Evolutionary conservation across 1,140 invertebrate genomes (phyloP), one percentile per base, ranked within the genome.

Genomic region (Cydia amplana): DNA sequence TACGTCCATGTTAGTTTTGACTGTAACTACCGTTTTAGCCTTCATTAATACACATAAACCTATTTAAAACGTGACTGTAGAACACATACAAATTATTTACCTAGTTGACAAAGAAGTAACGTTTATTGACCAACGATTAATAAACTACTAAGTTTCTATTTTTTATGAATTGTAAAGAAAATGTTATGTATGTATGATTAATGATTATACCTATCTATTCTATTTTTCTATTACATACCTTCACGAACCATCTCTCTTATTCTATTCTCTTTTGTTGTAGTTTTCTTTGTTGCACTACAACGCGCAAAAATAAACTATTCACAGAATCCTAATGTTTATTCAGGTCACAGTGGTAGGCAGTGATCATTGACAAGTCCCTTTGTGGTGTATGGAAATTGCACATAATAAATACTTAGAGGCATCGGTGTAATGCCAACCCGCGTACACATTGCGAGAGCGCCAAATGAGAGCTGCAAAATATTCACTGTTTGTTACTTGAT

Each of bases 361-460:
- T 70, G 65, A 70, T 70, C 65, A 70, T 40, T 20, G 65, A 70
- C 65, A 43, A 70, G 4, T 40, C 75, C 79, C 80, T 82, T 85
- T 85, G 80, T 80, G 74, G 73, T 73, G 74, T 76, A 74, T 80
- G 75, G 25, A 82, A 84, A 82, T 83, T 79, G 78, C 70, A 76
- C 72, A 74, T 79, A 79, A 80, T 78, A 76, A 78, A 76, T 73
- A 74, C 74, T 55, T 75, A 76, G 80, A 76, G 80, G 80, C 63
- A 70, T 76, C 73, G 79, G 81, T 75, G 77, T 85, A 82, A 77
- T 79, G 75, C 74, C 25, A 75, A 60, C 51, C 74, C 74, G 73
- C 77, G 82, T 82, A 82, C 79, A 82, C 78, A 81, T 82, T 84
- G 78, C 77, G 79, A 77, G 81, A 84, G 73, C 74, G 77, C 77